phyloP scores from a whole-genome alignment of 2,888 invertebrate species.

The Sycophila texana region DNA sequence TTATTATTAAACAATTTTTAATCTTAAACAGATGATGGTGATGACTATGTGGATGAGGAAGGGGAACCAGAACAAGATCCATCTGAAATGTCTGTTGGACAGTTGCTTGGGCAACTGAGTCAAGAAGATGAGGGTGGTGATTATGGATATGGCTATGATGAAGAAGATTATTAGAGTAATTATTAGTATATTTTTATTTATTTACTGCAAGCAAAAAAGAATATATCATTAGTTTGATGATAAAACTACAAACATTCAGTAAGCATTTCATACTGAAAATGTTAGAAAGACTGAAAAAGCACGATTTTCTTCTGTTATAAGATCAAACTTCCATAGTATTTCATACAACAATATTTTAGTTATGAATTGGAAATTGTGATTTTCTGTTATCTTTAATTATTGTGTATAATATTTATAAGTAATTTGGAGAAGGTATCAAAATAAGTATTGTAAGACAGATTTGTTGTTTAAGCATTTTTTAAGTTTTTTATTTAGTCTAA shows the following conservation, averaged over 20 bases:
- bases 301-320: constrained; percentile 25
- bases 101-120: constrained; percentile 69
- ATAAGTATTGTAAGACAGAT: constrained; percentile 2
- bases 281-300: constrained; percentile 44
- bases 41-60: constrained; percentile 70
- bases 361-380: constrained; percentile 34
- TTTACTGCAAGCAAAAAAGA: constrained; percentile 6
- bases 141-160: constrained; percentile 80
- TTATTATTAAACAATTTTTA: constrained; percentile 35
- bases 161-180: constrained; percentile 78
- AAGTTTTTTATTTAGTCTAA: constrained; percentile 15
- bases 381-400: constrained; percentile 32
- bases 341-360: constrained; percentile 24
- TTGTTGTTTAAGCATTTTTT: constrained; percentile 14
- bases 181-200: constrained; percentile 59
- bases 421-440: not conserved
- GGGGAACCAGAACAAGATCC: constrained; percentile 66
- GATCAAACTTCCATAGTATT: constrained; percentile 39
- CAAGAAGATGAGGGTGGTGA: constrained; percentile 80
- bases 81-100: constrained; percentile 68
- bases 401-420: constrained; percentile 22
- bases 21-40: constrained; percentile 62
- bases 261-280: constrained; percentile 41
- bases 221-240: constrained; percentile 22
- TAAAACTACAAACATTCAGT: constrained; percentile 33